Conservation (phyloP, 1,140 invertebrate genomes). For the Heterodera carotae region DNA sequence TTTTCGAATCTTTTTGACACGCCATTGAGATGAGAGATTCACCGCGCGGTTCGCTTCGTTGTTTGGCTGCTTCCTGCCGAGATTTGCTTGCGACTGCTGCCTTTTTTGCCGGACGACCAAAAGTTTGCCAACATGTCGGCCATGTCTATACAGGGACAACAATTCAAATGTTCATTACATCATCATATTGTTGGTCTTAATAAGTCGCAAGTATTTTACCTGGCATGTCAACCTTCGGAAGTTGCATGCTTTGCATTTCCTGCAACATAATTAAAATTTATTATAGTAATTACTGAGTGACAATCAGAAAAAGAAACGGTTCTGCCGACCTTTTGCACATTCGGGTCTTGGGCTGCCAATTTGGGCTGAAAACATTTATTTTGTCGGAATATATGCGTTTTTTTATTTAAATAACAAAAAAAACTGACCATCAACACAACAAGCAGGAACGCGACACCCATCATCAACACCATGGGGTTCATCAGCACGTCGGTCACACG, state of each 20-base stretch:
- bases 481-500: constrained; percentile 63
- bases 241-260: constrained; percentile 54
- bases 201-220: neutral
- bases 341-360: constrained; percentile 68
- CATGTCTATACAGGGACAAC: constrained; percentile 31
- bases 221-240: constrained; percentile 54
- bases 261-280: constrained; percentile 11
- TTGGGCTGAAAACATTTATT: constrained; percentile 67
- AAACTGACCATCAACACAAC: constrained; percentile 68
- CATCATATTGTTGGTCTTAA: neutral
- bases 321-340: constrained; percentile 65
- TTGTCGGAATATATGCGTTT: constrained; percentile 66
- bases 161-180: neutral
- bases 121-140: constrained; percentile 48
- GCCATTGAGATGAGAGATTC: neutral
- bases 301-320: too few relatives aligned
- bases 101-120: constrained; percentile 22
- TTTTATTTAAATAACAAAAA: too few relatives aligned
- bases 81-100: constrained; percentile 4
- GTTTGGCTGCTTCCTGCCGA: neutral
- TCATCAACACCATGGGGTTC: constrained; percentile 67
- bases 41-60: neutral
- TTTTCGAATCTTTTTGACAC: too few relatives aligned
- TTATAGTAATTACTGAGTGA: too few relatives aligned
- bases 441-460: constrained; percentile 66